Conservation (phyloP, 2,888 invertebrate genomes). For the Dasypolia templi region DNA sequence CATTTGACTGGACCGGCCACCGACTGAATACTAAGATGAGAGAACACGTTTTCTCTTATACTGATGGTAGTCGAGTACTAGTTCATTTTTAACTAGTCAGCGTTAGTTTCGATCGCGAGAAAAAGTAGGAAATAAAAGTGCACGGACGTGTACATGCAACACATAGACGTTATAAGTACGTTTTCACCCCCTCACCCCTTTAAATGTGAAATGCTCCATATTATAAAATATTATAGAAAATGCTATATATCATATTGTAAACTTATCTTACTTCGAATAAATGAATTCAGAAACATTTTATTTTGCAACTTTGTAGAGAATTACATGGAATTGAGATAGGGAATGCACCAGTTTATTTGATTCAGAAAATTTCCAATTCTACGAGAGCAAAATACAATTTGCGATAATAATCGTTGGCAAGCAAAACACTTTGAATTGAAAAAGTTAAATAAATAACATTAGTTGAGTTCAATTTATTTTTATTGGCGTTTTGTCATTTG, state of each 20-base stretch:
- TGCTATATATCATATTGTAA: conserved; percentile 1
- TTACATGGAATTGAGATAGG: conserved; percentile 38
- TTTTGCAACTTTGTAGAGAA: conserved; percentile 20
- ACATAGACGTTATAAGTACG: neutral
- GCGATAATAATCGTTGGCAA: conserved; percentile 60
- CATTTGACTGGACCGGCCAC: conserved; percentile 81
- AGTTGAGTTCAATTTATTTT: conserved; percentile 56
- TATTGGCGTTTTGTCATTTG: conserved; percentile 47
- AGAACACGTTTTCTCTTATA: conserved; percentile 58
- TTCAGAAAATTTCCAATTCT: conserved; percentile 53
- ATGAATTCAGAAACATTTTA: conserved; percentile 33
- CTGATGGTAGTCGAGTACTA: conserved; percentile 25
- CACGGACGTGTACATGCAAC: neutral
- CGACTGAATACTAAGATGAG: conserved; percentile 76
- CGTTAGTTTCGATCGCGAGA: conserved; percentile 12
- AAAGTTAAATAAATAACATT: conserved; percentile 61
- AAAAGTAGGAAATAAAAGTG: conserved; percentile 18
- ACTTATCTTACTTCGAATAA: conserved; percentile 12
- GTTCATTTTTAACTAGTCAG: conserved; percentile 55
- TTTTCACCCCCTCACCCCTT: neutral
- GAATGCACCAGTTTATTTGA: conserved; percentile 42
- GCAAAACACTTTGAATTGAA: conserved; percentile 60
- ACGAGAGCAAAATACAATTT: conserved; percentile 52
- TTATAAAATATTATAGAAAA: neutral
- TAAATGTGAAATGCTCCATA: neutral